Evolutionary conservation across 2,888 invertebrate genomes (phyloP).

Genomic region (Autographa pulchrina): DNA sequence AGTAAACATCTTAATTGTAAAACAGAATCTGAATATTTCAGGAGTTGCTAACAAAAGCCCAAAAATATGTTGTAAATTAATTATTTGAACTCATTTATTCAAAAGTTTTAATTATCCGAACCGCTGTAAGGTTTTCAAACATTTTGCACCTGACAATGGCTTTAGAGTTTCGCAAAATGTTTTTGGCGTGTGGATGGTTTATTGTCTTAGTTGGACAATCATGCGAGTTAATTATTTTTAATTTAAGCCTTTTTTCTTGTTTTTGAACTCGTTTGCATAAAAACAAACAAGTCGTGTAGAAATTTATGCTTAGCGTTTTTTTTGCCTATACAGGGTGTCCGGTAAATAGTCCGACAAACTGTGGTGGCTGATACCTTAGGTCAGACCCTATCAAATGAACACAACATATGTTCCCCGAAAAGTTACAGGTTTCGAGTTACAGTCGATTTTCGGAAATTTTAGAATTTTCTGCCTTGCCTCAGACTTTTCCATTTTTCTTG

Average conservation of each 20-base stretch:
- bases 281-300: too few species aligned
- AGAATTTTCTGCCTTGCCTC: too few species aligned
- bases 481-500: too few species aligned
- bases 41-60: background rate
- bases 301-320: too few species aligned
- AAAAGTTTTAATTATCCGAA: background rate
- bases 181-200: background rate
- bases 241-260: background rate
- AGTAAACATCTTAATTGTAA: background rate
- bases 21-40: background rate
- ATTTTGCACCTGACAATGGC: constrained; percentile 1
- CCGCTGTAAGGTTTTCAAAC: background rate
- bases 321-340: too few species aligned
- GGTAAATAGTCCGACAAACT: too few species aligned
- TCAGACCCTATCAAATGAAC: too few species aligned
- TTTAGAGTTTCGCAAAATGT: background rate
- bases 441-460: too few species aligned
- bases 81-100: background rate
- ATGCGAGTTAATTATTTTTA: background rate
- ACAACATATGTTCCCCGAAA: too few species aligned
- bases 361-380: too few species aligned
- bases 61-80: background rate
- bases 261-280: background rate
- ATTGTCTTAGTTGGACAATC: background rate
- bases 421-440: too few species aligned